Conservation (phyloP, 2,113 vertebrate genomes). For the Bombycilla garrulus region DNA sequence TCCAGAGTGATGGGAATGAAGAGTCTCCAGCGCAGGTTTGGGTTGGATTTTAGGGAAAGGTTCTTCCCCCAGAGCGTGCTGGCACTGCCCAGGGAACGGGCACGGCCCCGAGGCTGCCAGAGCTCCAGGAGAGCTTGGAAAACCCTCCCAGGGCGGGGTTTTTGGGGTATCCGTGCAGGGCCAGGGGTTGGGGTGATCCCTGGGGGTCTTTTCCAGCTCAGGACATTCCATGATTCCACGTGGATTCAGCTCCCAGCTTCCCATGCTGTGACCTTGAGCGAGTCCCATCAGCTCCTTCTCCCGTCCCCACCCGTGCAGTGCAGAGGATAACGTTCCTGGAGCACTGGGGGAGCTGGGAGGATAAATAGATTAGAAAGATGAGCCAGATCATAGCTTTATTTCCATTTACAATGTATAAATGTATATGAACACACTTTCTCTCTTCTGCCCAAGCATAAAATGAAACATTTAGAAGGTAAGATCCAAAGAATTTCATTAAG, state of each 20-base stretch:
- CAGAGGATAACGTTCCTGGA: not conserved
- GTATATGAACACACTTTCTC: conserved; percentile 53
- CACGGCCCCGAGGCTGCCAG: not conserved
- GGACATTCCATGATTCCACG: not conserved
- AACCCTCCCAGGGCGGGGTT: not conserved
- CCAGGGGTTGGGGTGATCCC: fast-evolving
- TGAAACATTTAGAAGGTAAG: conserved; percentile 67
- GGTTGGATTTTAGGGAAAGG: not conserved
- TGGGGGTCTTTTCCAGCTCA: not conserved
- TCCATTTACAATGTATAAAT: conserved; percentile 60
- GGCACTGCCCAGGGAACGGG: not conserved
- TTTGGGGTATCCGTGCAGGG: no score
- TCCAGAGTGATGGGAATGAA: not conserved
- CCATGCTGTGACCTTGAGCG: conserved; percentile 5
- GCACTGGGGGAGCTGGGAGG: conserved; percentile 41
- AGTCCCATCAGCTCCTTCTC: not conserved
- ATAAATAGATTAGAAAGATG: conserved; percentile 64
- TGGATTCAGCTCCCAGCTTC: not conserved
- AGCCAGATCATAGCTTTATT: conserved; percentile 64
- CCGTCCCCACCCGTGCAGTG: not conserved
- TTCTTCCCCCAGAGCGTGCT: not conserved
- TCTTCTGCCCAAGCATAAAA: conserved; percentile 69
- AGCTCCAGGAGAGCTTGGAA: fast-evolving
- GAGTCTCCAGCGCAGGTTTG: not conserved
- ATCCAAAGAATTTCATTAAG: conserved; percentile 69